Evolutionary conservation across 2,797 vertebrate genomes (phyloP).

Genomic region (Scyliorhinus canicula): DNA sequence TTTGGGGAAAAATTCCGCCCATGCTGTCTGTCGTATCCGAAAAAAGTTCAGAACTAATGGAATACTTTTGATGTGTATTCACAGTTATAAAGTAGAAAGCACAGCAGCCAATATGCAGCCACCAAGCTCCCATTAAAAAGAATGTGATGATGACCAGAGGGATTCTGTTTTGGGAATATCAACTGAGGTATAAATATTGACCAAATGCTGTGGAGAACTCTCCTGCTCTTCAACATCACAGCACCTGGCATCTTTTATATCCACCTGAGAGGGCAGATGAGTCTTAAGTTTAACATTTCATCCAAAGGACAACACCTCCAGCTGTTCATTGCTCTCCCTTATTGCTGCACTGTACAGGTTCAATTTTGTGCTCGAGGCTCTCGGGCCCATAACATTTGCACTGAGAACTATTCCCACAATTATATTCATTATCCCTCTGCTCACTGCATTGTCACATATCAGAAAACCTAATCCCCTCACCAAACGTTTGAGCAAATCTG

Average conservation of each 20-base stretch:
- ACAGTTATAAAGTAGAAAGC: too few relatives aligned
- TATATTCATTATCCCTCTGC: not conserved
- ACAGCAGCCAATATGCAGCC: too few relatives aligned
- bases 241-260: not conserved
- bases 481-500: too few relatives aligned
- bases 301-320: not conserved
- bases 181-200: not conserved
- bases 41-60: too few relatives aligned
- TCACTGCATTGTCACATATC: too few relatives aligned
- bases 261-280: not conserved
- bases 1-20: too few relatives aligned
- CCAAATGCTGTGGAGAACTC: not conserved
- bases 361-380: not conserved
- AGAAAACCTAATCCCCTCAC: too few relatives aligned
- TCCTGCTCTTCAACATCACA: not conserved
- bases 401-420: not conserved
- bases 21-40: not conserved
- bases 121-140: too few relatives aligned
- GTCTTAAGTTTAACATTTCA: not conserved
- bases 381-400: not conserved
- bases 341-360: not conserved
- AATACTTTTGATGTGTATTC: too few relatives aligned
- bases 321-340: not conserved
- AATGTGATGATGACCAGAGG: too few relatives aligned
- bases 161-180: not conserved